Evolutionary conservation across 1,140 invertebrate species (phyloP).

Genomic region (Drosophila ambigua): DNA sequence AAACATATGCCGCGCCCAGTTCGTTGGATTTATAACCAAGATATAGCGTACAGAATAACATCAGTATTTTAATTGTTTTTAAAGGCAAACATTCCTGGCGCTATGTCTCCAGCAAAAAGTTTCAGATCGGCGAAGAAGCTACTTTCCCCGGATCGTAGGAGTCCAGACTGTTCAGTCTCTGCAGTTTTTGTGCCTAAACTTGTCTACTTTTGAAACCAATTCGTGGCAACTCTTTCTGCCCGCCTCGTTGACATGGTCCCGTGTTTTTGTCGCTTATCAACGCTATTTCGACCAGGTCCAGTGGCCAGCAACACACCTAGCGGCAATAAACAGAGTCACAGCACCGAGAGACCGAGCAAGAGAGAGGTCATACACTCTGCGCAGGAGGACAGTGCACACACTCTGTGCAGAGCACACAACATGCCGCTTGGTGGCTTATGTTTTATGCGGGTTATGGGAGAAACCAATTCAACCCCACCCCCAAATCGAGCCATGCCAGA

Average conservation of each 20-base stretch:
- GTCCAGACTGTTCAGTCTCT: background rate
- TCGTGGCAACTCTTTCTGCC: background rate
- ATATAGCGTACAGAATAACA: too few relatives aligned
- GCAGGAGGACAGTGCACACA: background rate
- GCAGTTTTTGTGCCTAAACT: background rate
- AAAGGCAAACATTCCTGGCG: too few relatives aligned
- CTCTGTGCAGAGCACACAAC: constrained; percentile 28
- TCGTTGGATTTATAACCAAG: too few relatives aligned
- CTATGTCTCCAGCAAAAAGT: too few relatives aligned
- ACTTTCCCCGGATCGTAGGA: too few relatives aligned
- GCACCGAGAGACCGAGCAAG: constrained; percentile 3
- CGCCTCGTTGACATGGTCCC: constrained; percentile 15
- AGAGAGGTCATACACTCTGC: constrained; percentile 4
- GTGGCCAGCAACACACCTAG: constrained; percentile 40
- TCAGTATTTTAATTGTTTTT: too few relatives aligned
- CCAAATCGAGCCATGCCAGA: constrained; percentile 6
- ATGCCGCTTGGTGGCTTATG: constrained; percentile 52
- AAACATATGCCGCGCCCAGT: too few relatives aligned
- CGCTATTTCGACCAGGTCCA: constrained; percentile 34
- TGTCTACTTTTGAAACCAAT: too few relatives aligned
- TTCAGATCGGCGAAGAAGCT: too few relatives aligned
- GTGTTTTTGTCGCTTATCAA: constrained; percentile 44
- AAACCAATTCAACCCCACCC: constrained; percentile 1
- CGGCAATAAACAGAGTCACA: constrained; percentile 55
- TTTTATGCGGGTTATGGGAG: constrained; percentile 58